Evolutionary conservation across 2,797 vertebrate genomes (phyloP), one percentile per base, ranked within the genome.

Genomic region (Alosa sapidissima): DNA sequence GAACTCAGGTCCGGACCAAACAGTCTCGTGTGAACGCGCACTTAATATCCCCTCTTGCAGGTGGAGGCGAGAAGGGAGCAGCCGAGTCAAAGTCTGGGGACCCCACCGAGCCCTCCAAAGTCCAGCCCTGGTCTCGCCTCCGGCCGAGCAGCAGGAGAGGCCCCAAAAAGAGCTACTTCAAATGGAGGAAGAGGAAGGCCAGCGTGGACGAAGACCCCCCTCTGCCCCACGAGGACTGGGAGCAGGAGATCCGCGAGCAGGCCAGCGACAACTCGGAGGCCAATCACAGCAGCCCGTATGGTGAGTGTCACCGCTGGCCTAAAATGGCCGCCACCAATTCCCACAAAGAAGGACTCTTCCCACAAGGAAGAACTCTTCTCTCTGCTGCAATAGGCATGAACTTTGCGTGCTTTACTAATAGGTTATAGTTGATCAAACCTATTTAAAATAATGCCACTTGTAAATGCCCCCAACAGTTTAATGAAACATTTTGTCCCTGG

Each of bases 171-270:
- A 52, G 13, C 28, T 86, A 78, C 2, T 62, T 81, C 84, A 60
- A 54, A 81, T 83, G 72, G 72, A 47, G 65, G 65, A 72, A 33
- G 65, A 78, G 41, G 36, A 45, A 36, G 36, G 58, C 58, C 2
- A 21, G 1, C 6, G 21, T 24, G 88, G 89, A 47, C 87, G 88
- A 47, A 7, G 10, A 28, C 4, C 2, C 11, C 41, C 16, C 1
- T 21, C 47, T 19, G 21, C 28, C 3, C 13, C 5, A 3, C 24
- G 95, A 96, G 58, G 92, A 96, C 92, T 96, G 95, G 95, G 95
- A 94, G 65, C 86, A 81, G 36, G 94, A 96, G 85, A 87, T 93
- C 51, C 84, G 89, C 75, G 91, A 93, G 10, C 45, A 28, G 7
- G 13, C 85, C 68, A 5, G 55, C 5, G n/a, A n/a, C 9, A 6